These are phyloP conservation scores for Actinia equina DNA, from an alignment of 64 coral and sea anemone genomes.

Conservation along the genomic window DNA sequence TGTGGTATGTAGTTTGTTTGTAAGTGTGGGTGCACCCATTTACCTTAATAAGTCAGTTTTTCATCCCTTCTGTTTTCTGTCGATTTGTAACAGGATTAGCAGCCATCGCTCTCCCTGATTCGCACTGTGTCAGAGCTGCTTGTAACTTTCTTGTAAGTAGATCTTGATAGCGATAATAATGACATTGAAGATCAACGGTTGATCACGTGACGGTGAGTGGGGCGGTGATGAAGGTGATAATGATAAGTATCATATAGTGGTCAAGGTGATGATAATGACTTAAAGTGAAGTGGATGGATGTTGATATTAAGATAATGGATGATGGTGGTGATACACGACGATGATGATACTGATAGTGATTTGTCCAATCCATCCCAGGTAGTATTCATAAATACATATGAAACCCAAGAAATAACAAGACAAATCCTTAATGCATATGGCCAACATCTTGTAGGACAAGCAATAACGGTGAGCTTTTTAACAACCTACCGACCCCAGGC, in stretches of 20 bases:
- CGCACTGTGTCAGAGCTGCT: slow-evolving; percentile 42
- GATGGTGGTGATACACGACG: neutral
- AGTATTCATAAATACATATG: slow-evolving; percentile 48
- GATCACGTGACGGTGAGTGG: too few species aligned
- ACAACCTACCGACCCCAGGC: too few species aligned
- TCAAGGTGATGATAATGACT: neutral
- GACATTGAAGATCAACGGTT: neutral
- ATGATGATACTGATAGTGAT: neutral
- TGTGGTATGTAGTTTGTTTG: slow-evolving; percentile 48
- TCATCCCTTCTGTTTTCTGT: neutral
- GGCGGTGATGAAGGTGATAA: neutral
- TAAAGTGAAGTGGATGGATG: neutral
- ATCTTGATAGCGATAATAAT: neutral
- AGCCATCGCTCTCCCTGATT: slow-evolving; percentile 46
- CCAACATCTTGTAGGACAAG: slow-evolving; percentile 62
- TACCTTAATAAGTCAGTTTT: neutral
- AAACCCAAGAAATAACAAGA: slow-evolving; percentile 48
- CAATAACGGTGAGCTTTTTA: slow-evolving; percentile 37
- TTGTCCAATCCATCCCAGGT: slow-evolving; percentile 27
- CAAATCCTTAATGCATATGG: slow-evolving; percentile 51
- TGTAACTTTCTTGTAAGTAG: slow-evolving; percentile 70
- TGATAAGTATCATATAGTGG: neutral
- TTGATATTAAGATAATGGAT: neutral
- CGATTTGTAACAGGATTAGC: slow-evolving; percentile 40
- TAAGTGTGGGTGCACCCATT: neutral